These are phyloP conservation scores for Brachionus rotundiformis DNA, from an alignment of 1,140 invertebrate species.

Conservation along the genomic window DNA sequence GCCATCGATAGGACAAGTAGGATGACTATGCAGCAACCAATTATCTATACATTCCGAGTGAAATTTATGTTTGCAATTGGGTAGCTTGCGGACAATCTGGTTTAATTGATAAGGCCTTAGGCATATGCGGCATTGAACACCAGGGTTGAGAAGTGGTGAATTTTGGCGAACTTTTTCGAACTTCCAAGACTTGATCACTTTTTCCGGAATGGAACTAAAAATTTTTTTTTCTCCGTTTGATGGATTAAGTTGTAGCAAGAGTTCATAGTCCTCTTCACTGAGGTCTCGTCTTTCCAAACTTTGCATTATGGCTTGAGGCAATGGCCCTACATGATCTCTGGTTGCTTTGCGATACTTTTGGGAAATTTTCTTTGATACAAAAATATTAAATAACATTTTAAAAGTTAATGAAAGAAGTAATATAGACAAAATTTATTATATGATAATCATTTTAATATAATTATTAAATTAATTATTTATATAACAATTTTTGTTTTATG, in stretches of 20 bases:
- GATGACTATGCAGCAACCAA: constrained; percentile 61
- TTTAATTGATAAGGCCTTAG: constrained; percentile 57
- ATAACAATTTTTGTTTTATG: too few species aligned
- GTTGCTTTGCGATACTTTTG: constrained; percentile 60
- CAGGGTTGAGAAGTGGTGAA: constrained; percentile 58
- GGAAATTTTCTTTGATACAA: constrained; percentile 59
- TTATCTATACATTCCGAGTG: constrained; percentile 49
- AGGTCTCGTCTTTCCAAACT: constrained; percentile 60
- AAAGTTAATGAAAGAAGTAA: too few species aligned
- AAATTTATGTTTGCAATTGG: constrained; percentile 61
- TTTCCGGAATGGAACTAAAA: constrained; percentile 57
- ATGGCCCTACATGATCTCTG: constrained; percentile 56
- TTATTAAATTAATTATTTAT: too few species aligned
- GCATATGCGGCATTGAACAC: constrained; percentile 62
- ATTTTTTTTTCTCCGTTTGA: constrained; percentile 1
- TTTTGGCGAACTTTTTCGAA: constrained; percentile 57
- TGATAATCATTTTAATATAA: too few species aligned
- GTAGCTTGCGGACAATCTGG: constrained; percentile 59
- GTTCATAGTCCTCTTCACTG: constrained; percentile 61
- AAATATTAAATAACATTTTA: too few species aligned
- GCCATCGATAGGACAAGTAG: constrained; percentile 63
- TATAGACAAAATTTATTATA: too few species aligned
- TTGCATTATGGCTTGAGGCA: constrained; percentile 59
- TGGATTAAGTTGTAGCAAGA: constrained; percentile 58
- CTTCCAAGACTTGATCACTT: constrained; percentile 58